Evolutionary conservation across 2,888 invertebrate genomes (phyloP), one percentile per base, ranked within the genome.

Genomic region (Cancer borealis): DNA sequence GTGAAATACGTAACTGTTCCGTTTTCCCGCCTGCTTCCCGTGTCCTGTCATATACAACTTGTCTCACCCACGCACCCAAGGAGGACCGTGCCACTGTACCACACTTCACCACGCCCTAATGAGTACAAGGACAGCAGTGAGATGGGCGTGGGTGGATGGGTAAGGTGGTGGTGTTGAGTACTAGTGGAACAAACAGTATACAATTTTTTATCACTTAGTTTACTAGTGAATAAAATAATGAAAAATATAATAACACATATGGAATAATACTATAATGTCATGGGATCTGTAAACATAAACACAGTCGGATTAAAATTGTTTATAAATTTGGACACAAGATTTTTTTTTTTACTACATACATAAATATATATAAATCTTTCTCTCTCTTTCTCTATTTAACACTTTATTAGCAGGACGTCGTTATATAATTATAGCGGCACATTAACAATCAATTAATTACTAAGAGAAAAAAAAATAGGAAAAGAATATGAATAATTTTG

Each of bases 301-400:
- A 54, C 30, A 12, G 17, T 14, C 14, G 46, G 47, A 90, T 30
- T 90, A 12, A 17, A 54, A n/a, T 88, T 21, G 47, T 90, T 90
- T 90, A 90, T 90, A 90, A 90, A 90, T 90, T 54, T 54, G 30
- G 90, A 54, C 90, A 90, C 90, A 26, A n/a, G 30, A 54, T 10
- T 26, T 84, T 39, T 84, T 39, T 21, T 12, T 39, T 84, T 30
- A 90, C 90, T 90, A 90, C 90, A 60, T 90, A 90, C 54, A 90
- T 90, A 90, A 90, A 90, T 90, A 90, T 90, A 90, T 90, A 54
- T 30, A 90, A 30, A 30, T 84, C 84, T 84, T 39, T 84, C 39
- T 84, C 84, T 84, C 3, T 84, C 84, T 30, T 39, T 39, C 10
- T 79, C n/a, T 21, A 30, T 79, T 39, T 84, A 84, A 84, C 84